phyloP scores from a whole-genome alignment of 2,113 vertebrate species.

The Elanoides forficatus region DNA sequence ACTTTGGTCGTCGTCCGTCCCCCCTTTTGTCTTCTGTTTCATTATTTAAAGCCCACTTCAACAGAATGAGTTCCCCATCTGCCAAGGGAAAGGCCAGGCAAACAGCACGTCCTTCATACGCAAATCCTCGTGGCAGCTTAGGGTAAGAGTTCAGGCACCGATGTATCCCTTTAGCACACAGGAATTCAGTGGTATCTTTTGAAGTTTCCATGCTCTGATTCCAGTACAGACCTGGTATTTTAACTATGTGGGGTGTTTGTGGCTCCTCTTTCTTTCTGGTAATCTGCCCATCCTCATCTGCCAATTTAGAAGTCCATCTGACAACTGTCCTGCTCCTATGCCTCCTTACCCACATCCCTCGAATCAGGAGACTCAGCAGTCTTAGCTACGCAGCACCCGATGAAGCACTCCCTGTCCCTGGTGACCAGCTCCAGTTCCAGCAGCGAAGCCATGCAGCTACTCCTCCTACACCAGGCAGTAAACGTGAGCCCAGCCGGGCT shows the following conservation, averaged over 20 bases:
- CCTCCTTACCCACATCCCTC: background rate
- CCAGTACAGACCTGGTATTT: background rate
- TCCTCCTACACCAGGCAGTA: fast-evolving
- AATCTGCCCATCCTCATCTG: background rate
- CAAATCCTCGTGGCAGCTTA: background rate
- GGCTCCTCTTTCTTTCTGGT: background rate
- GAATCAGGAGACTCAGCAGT: background rate
- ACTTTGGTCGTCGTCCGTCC: background rate
- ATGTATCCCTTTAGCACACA: background rate
- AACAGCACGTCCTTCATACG: background rate
- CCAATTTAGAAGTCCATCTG: too few species aligned
- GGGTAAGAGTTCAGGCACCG: background rate
- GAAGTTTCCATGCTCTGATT: background rate
- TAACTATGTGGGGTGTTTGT: background rate
- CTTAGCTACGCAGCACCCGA: fast-evolving
- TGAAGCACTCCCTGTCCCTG: background rate
- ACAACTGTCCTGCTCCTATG: fast-evolving
- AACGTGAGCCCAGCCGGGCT: background rate
- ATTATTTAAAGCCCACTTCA: background rate
- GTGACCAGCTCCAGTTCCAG: background rate
- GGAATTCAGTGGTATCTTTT: background rate
- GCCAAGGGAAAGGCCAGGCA: background rate
- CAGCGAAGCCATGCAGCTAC: background rate
- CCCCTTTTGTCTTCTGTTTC: background rate
- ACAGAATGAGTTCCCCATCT: background rate